These are phyloP conservation scores for Tinamus major DNA, from an alignment of 2,797 vertebrate genomes.

Conservation along the genomic window DNA sequence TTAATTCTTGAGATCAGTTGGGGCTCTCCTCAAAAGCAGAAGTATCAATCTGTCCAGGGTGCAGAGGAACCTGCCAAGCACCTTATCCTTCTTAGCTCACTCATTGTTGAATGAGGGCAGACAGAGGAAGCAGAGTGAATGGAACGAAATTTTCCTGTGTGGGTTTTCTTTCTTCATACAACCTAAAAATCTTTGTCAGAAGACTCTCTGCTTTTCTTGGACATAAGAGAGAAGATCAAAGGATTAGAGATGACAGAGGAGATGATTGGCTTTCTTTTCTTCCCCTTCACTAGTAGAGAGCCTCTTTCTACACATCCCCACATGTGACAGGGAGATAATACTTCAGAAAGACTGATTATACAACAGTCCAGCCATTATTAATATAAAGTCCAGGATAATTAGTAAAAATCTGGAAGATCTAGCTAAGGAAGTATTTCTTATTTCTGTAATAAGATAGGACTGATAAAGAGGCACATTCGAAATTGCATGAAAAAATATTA, in stretches of 20 bases:
- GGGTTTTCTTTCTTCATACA: not conserved
- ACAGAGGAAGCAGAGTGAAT: not conserved
- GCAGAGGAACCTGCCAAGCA: fast-evolving
- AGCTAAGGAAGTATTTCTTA: not conserved
- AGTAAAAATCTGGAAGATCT: not conserved
- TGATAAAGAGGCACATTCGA: not conserved
- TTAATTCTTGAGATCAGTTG: not conserved
- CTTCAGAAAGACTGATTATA: not conserved
- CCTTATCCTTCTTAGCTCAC: not conserved
- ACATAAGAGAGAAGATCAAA: not conserved
- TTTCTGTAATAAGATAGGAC: not conserved
- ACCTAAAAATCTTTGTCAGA: not conserved
- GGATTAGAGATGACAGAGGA: not conserved
- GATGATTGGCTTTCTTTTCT: not conserved
- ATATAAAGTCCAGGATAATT: not conserved
- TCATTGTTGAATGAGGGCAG: fast-evolving
- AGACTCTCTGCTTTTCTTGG: not conserved
- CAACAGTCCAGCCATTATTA: not conserved
- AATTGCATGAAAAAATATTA: not conserved
- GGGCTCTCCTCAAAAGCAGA: not conserved
- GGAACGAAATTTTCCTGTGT: not conserved
- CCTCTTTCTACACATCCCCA: fast-evolving
- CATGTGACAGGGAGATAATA: not conserved
- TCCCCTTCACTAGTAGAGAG: not conserved
- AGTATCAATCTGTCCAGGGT: not conserved